phyloP scores from a whole-genome alignment of 1,140 invertebrate genomes.

The Dendroctonus valens region DNA sequence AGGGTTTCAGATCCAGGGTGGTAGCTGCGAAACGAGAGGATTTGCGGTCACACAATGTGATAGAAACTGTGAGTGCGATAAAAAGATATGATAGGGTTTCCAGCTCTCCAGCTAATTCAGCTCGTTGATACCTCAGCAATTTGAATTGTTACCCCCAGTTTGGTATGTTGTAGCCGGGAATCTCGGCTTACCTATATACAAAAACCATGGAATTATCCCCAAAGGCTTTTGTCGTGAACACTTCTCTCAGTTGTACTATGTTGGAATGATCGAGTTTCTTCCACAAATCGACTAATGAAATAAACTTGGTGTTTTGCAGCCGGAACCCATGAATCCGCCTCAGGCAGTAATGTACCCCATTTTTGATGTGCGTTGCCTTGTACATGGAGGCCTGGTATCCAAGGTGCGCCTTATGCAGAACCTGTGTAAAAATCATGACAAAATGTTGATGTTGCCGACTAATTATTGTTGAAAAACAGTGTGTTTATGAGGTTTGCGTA shows the following conservation, averaged over 20 bases:
- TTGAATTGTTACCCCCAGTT: no score
- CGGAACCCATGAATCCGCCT: constrained; percentile 85
- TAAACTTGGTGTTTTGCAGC: constrained; percentile 79
- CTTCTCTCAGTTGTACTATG: constrained; percentile 86
- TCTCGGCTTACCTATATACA: constrained; percentile 67
- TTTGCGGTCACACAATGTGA: no score
- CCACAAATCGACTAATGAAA: constrained; percentile 87
- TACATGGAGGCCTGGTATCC: constrained; percentile 84
- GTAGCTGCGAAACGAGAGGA: constrained; percentile 59
- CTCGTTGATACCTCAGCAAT: neutral
- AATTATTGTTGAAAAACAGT: neutral
- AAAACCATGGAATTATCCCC: constrained; percentile 95
- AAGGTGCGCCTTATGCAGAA: constrained; percentile 64
- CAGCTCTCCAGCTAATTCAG: no score
- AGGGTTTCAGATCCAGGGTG: constrained; percentile 88
- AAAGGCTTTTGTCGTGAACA: constrained; percentile 94
- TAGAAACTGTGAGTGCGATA: neutral
- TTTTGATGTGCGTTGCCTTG: constrained; percentile 87
- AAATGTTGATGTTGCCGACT: neutral
- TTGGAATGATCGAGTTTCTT: constrained; percentile 92
- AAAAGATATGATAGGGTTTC: no score
- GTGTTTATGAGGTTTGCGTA: neutral
- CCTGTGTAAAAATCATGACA: constrained; percentile 19
- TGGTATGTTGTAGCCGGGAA: no score
- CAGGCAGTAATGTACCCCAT: constrained; percentile 81